phyloP scores from a whole-genome alignment of 2,888 invertebrate genomes.

The Didymodactylos carnosus region DNA sequence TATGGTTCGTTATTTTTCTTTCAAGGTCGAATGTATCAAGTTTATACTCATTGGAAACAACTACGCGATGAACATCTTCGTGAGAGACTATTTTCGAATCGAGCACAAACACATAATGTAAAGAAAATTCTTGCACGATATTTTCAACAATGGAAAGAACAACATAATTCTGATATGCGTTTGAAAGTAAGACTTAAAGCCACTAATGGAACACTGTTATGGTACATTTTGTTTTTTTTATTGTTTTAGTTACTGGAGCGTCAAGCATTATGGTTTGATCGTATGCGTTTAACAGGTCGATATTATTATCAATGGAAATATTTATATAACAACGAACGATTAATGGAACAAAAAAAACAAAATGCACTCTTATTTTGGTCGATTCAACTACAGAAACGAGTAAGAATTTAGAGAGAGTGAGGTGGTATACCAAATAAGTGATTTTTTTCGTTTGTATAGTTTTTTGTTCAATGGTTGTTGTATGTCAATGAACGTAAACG shows the following conservation, averaged over 20 bases:
- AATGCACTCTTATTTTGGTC: neutral
- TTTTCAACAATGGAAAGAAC: neutral
- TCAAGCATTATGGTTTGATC: neutral
- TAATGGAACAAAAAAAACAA: neutral
- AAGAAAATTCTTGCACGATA: neutral
- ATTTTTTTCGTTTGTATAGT: too few relatives aligned
- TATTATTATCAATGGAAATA: neutral
- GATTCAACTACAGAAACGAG: neutral
- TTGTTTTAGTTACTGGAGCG: neutral
- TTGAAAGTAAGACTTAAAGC: neutral
- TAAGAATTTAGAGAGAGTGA: too few relatives aligned
- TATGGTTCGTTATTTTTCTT: too few relatives aligned
- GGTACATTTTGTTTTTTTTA: neutral
- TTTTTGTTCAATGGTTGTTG: neutral
- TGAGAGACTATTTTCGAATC: neutral
- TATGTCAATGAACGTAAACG: neutral
- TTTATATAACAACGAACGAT: neutral
- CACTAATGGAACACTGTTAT: too few relatives aligned
- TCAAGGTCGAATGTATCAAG: too few relatives aligned
- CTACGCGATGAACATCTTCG: neutral
- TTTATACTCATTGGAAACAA: neutral
- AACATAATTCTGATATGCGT: neutral
- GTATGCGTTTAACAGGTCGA: neutral
- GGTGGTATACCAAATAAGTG: too few relatives aligned
- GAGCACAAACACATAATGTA: neutral